phyloP scores from a whole-genome alignment of 2,797 vertebrate genomes.

The Trichosurus vulpecula region DNA sequence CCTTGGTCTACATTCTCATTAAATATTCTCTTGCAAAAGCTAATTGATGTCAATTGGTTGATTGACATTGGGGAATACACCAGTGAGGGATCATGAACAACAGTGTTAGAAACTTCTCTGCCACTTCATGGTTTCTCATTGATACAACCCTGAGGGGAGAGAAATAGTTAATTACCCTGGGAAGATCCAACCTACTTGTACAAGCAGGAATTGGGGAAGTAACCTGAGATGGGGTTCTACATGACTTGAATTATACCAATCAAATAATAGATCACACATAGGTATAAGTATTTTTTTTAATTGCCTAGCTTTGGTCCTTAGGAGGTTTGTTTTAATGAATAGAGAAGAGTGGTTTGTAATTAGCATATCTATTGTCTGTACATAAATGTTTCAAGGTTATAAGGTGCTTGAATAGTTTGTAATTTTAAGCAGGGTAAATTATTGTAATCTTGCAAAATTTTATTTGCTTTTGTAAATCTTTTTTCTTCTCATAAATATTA shows the following conservation, averaged over 20 bases:
- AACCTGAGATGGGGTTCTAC: not conserved
- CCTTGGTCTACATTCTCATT: not conserved
- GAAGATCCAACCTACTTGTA: not conserved
- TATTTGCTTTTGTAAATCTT: constrained; percentile 70
- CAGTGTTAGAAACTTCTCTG: not conserved
- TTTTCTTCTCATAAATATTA: constrained; percentile 73
- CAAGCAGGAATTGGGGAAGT: not conserved
- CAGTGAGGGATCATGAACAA: not conserved
- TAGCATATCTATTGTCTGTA: constrained; percentile 69
- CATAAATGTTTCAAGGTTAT: constrained; percentile 60
- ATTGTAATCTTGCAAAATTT: constrained; percentile 50
- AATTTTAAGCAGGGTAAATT: constrained; percentile 66
- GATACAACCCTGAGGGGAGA: not conserved
- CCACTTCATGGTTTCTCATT: not conserved
- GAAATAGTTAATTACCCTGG: not conserved
- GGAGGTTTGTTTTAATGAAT: constrained; percentile 57
- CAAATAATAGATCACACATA: not conserved
- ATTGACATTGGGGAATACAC: not conserved
- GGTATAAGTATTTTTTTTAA: not conserved
- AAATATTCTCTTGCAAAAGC: not conserved
- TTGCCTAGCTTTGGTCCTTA: constrained; percentile 10
- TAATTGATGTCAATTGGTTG: not conserved
- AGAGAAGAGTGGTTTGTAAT: constrained; percentile 61
- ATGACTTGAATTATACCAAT: not conserved
- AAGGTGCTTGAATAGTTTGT: constrained; percentile 64